phyloP scores from a whole-genome alignment of 2,113 vertebrate species.

The Canis aureus region DNA sequence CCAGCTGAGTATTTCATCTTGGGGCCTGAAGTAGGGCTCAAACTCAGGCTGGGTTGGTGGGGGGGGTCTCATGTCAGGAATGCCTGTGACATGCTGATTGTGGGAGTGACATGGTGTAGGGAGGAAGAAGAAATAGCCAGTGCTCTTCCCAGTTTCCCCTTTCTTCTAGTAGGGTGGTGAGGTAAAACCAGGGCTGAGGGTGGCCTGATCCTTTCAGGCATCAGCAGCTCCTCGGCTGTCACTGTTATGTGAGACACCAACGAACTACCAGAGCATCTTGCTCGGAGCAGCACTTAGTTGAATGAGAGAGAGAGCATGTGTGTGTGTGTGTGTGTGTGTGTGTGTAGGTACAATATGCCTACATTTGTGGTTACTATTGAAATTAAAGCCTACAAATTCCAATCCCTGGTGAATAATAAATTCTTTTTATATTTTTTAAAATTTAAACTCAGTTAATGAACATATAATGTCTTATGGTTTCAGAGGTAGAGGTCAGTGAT shows the following conservation, averaged over 20 bases:
- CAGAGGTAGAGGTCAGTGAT: too few relatives aligned
- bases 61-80: not conserved
- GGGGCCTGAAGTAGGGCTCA: not conserved
- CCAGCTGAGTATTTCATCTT: not conserved
- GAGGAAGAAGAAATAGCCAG: not conserved
- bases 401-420: not conserved
- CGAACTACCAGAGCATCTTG: not conserved
- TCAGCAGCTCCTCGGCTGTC: not conserved
- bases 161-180: not conserved
- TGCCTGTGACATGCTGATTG: not conserved
- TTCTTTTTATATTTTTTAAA: too few relatives aligned
- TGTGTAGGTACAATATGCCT: not conserved
- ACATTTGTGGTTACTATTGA: not conserved
- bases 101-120: not conserved
- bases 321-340: too few relatives aligned
- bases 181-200: not conserved
- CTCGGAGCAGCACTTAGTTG: not conserved
- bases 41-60: not conserved
- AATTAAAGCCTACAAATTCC: not conserved
- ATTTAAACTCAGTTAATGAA: too few relatives aligned
- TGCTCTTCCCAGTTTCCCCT: not conserved
- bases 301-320: too few relatives aligned
- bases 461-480: too few relatives aligned
- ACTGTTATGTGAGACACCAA: not conserved
- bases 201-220: not conserved